Evolutionary conservation across 2,797 vertebrate species (phyloP), one percentile per base, ranked within the genome.

Genomic region (Oryzias dopingdopingensis): DNA sequence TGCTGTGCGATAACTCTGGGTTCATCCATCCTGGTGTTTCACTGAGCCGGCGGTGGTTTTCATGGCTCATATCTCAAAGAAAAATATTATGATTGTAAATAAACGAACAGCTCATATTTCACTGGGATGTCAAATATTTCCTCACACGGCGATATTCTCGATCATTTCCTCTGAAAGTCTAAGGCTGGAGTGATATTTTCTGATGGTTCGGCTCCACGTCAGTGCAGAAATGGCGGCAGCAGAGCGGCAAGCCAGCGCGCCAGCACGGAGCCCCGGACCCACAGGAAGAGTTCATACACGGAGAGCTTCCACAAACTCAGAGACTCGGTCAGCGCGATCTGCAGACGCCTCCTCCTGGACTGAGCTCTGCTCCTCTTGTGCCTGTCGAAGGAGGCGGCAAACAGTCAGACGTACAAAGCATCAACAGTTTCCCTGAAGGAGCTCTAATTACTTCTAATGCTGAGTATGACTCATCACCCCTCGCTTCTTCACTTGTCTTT

Each of bases 301-400:
- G 66, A 81, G 75, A 98, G 94, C 67, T 90, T 92, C 91, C 93
- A 94, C 44, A 99, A 84, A 67, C 66, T 80, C 56, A 95, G 62
- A 1, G 76, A 79, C 84, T 97, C 95, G 0, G 77, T 65, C 72
- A 96, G 46, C 0, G 89, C 89, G 81, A 98, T 92, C 80, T 90
- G 92, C 57, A 92, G 77, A 43, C 73, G 92, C 62, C 74, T 88
- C 70, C 77, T 90, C 63, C 91, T 65, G 0, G 93, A 95, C 37
- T n/a, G 42, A 45, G 88, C 85, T 61, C 88, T 93, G 74, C 83
- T 93, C 88, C 88, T 94, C 85, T 90, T 91, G 82, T 97, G 91
- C 79, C 97, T 99, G 82, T 57, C 16, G 54, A 18, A 61, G 32
- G 32, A 37, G 32, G 32, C 10, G 32, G 32, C 32, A 37, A 37